Conservation (phyloP, 2,113 vertebrate species). For the Seriola dumerili region DNA sequence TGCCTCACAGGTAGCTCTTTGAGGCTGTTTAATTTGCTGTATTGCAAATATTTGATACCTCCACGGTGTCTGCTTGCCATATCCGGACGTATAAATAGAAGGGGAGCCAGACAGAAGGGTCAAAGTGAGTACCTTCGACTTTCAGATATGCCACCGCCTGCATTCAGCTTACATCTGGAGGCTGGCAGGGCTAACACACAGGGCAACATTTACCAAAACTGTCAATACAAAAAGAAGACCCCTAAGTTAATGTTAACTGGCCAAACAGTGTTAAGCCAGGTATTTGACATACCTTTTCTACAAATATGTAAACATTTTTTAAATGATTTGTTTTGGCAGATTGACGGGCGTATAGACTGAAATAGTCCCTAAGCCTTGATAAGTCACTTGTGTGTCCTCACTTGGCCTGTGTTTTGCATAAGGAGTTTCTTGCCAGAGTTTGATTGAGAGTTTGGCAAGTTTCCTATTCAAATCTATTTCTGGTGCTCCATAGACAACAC, state of each 20-base stretch:
- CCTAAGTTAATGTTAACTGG: background rate
- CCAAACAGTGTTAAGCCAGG: background rate
- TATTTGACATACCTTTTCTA: constrained; percentile 26
- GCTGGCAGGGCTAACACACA: constrained; percentile 22
- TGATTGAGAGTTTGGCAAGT: constrained; percentile 80
- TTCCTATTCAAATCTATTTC: constrained; percentile 74
- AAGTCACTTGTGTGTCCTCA: constrained; percentile 73
- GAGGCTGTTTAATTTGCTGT: constrained; percentile 82
- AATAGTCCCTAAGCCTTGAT: constrained; percentile 60
- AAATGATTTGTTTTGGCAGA: constrained; percentile 36
- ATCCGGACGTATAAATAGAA: constrained; percentile 86
- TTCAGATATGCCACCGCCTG: constrained; percentile 70
- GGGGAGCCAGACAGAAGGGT: constrained; percentile 78
- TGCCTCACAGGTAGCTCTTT: constrained; percentile 80
- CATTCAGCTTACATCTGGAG: constrained; percentile 54
- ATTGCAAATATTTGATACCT: constrained; percentile 87
- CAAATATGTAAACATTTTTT: constrained; percentile 17
- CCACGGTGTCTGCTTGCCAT: constrained; percentile 82
- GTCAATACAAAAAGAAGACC: background rate
- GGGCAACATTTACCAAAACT: background rate
- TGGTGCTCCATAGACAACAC: constrained; percentile 66
- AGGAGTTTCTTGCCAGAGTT: constrained; percentile 73
- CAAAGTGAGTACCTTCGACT: constrained; percentile 79
- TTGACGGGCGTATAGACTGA: constrained; percentile 47
- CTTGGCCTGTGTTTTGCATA: constrained; percentile 65